phyloP scores from a whole-genome alignment of 2,888 invertebrate species.

The Rotaria macrura region DNA sequence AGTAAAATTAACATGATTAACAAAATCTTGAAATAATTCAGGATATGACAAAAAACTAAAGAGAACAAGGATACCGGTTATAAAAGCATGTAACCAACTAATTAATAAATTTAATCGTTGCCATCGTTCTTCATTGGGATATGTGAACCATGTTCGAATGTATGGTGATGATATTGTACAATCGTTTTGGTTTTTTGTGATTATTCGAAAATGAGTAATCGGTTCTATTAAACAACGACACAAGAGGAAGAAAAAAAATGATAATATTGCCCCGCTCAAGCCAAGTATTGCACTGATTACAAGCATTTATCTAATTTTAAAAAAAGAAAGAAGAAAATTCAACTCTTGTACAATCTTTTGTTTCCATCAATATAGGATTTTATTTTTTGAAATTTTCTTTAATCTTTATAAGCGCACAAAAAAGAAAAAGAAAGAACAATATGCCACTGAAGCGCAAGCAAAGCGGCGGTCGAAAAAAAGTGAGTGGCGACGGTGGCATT shows the following conservation, averaged over 20 bases:
- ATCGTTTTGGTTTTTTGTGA: background rate
- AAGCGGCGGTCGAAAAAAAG: background rate
- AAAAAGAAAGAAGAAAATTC: too few relatives aligned
- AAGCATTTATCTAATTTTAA: background rate
- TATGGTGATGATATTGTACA: background rate
- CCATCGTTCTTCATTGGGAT: background rate
- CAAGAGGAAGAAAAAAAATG: background rate
- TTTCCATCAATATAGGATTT: too few relatives aligned
- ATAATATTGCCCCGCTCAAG: background rate
- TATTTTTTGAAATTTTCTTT: background rate
- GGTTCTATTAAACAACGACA: background rate
- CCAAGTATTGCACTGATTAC: background rate
- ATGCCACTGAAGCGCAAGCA: background rate
- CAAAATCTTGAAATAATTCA: background rate
- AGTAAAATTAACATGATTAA: background rate
- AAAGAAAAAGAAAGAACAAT: background rate
- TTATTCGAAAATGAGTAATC: background rate
- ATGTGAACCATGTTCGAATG: background rate
- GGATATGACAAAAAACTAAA: background rate
- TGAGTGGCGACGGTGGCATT: background rate
- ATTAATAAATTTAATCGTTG: constrained; percentile 4
- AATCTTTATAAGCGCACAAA: too few relatives aligned
- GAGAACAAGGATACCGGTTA: background rate
- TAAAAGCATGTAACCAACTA: background rate
- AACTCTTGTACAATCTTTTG: too few relatives aligned